Percentiles rank a stretch among this genome's conserved stretches.
Conservation (phyloP, 2,113 vertebrate genomes). For the Bombycilla garrulus region DNA sequence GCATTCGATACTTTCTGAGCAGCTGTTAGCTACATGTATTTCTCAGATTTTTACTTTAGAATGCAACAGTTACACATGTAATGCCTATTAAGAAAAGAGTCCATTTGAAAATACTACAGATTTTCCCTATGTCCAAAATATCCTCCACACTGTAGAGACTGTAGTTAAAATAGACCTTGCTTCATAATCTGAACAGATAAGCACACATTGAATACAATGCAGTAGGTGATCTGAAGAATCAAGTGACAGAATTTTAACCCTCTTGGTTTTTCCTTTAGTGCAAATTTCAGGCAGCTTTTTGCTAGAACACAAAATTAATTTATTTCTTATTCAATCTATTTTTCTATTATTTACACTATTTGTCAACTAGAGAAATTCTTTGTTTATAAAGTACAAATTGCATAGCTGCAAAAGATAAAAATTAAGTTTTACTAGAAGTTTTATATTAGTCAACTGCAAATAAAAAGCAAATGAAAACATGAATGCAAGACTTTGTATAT, state of each 20-base stretch:
- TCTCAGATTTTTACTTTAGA: neutral
- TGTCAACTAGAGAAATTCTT: neutral
- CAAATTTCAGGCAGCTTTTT: neutral
- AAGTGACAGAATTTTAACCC: neutral
- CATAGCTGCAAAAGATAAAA: neutral
- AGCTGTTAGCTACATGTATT: neutral
- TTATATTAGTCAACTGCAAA: neutral
- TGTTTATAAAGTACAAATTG: neutral
- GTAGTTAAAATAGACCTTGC: neutral
- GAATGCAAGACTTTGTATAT: neutral
- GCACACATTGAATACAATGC: neutral
- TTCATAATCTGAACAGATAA: neutral
- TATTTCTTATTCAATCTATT: neutral
- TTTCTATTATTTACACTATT: neutral
- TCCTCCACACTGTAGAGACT: neutral
- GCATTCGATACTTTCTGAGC: neutral
- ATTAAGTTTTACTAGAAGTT: neutral
- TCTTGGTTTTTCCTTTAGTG: accelerated
- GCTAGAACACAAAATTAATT: neutral
- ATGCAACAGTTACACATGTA: neutral
- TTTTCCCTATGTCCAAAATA: neutral
- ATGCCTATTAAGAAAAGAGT: neutral
- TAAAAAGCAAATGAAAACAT: neutral
- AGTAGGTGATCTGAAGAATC: neutral
- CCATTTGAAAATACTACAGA: neutral